Conservation (phyloP, 2,113 vertebrate species). For the Bos javanicus region DNA sequence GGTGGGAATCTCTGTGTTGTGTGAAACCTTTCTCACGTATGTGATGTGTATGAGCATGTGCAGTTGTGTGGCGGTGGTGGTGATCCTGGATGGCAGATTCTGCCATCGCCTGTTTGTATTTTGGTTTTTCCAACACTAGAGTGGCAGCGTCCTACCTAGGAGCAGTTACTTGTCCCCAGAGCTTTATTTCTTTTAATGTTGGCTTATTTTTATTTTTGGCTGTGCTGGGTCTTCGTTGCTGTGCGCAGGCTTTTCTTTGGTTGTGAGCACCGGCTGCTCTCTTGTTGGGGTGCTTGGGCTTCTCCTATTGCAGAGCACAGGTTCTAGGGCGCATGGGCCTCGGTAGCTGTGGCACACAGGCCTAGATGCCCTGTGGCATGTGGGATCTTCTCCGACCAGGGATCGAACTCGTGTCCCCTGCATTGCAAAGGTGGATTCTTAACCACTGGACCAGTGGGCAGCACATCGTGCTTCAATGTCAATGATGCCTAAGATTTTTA, state of each 20-base stretch:
- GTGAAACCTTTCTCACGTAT: accelerated
- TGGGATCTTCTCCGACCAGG: background rate
- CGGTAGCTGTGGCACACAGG: background rate
- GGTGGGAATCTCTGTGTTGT: background rate
- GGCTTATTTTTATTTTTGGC: background rate
- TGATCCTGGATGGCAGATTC: background rate
- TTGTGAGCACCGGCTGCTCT: background rate
- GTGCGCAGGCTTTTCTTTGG: background rate
- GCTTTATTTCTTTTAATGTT: background rate
- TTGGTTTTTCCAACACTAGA: conserved; percentile 26
- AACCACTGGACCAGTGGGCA: background rate
- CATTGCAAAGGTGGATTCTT: background rate
- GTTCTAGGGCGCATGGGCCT: background rate
- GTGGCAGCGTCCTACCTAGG: accelerated
- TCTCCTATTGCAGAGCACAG: background rate
- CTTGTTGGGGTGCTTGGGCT: background rate
- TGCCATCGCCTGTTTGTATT: background rate
- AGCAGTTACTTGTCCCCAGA: background rate
- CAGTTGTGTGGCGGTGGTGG: background rate
- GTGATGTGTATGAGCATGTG: background rate
- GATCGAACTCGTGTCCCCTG: background rate
- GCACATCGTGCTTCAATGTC: background rate
- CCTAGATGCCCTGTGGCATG: background rate
- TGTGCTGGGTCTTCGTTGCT: background rate
- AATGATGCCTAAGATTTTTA: background rate